Evolutionary conservation across 2,797 vertebrate species (phyloP).

Genomic region (Parauchenoglanis ngamensis): DNA sequence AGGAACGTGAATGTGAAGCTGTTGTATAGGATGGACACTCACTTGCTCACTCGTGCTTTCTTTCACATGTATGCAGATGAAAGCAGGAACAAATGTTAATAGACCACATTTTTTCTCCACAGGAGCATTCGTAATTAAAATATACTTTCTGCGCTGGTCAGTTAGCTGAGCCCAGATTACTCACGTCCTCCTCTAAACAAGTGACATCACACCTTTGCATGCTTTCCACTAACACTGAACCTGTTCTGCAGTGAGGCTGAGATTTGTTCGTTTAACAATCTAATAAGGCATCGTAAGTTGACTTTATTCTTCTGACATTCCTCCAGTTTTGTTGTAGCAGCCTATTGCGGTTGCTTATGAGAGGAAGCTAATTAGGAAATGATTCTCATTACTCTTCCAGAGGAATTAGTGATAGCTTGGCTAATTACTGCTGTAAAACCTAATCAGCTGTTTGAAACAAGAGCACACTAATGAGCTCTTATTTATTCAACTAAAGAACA

Average conservation of each 20-base stretch:
- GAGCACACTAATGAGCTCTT: constrained; percentile 90
- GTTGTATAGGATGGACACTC: background rate
- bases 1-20: constrained; percentile 24
- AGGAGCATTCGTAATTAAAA: background rate
- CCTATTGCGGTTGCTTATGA: constrained; percentile 77
- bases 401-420: constrained; percentile 89
- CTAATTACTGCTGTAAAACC: constrained; percentile 91
- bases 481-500: constrained; percentile 90
- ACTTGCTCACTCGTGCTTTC: background rate
- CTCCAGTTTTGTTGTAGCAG: constrained; percentile 64
- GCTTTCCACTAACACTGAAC: background rate
- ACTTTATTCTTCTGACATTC: constrained; percentile 50
- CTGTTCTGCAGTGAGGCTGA: constrained; percentile 30
- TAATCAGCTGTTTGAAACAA: constrained; percentile 89
- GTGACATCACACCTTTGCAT: background rate
- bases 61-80: constrained; percentile 4
- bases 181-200: background rate
- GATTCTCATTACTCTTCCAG: constrained; percentile 87
- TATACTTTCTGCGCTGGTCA: background rate
- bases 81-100: background rate
- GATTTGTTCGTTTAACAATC: constrained; percentile 61
- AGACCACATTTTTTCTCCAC: background rate
- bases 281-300: constrained; percentile 55
- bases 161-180: background rate
- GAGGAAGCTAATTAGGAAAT: constrained; percentile 86